phyloP scores from a whole-genome alignment of 2,797 vertebrate species.

The Microctenopoma lineatum region DNA sequence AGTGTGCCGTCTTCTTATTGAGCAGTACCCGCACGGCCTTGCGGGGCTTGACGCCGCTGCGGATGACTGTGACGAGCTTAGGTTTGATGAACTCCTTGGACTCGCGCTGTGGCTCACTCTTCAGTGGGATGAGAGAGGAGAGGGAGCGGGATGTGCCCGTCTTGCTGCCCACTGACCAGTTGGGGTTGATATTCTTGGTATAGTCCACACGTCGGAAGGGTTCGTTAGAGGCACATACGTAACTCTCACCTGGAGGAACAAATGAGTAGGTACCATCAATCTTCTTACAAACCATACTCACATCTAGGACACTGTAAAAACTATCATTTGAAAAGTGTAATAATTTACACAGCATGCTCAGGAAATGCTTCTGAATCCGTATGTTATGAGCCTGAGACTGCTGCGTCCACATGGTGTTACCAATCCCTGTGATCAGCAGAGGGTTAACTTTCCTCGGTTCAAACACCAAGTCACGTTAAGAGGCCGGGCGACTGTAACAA shows the following conservation, averaged over 20 bases:
- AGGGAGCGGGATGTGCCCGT: conserved; percentile 86
- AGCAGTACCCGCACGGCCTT: conserved; percentile 97
- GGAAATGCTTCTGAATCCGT: neutral
- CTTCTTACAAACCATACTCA: neutral
- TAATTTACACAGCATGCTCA: neutral
- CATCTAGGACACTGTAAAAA: neutral
- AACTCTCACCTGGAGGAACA: conserved; percentile 90
- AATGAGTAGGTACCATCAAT: neutral
- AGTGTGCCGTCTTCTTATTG: conserved; percentile 99
- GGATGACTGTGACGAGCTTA: conserved; percentile 97
- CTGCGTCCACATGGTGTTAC: neutral
- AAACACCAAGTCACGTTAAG: conserved; percentile 59
- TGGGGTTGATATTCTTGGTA: conserved; percentile 94
- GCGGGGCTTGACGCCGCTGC: conserved; percentile 95
- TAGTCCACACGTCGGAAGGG: conserved; percentile 94
- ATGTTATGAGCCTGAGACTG: neutral
- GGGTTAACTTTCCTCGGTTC: conserved; percentile 62
- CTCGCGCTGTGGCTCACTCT: conserved; percentile 87
- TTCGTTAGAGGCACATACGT: conserved; percentile 96
- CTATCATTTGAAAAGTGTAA: neutral
- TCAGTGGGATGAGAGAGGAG: conserved; percentile 82
- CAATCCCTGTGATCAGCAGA: conserved; percentile 16
- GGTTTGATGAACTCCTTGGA: conserved; percentile 97
- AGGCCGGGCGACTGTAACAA: conserved; percentile 48
- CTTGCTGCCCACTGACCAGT: conserved; percentile 95